Conservation (phyloP, 2,113 vertebrate genomes). For the Grammomys dolichurus region DNA sequence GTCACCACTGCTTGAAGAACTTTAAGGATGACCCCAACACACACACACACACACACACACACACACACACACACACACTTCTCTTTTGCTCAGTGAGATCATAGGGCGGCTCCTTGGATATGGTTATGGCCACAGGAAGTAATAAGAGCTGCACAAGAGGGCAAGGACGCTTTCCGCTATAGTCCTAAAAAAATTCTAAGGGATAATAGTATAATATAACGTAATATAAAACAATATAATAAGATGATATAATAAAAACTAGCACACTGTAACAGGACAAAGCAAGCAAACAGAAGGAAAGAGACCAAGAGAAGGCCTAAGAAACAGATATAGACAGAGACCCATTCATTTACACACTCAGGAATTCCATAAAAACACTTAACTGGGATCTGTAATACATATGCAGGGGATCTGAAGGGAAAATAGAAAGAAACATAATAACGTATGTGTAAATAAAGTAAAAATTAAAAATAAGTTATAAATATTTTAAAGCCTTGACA, state of each 20-base stretch:
- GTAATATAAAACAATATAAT: neutral
- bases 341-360: neutral
- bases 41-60: too few relatives aligned
- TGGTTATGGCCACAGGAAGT: neutral
- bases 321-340: neutral
- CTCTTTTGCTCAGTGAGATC: neutral
- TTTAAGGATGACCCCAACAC: neutral
- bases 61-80: too few relatives aligned
- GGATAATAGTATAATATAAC: neutral
- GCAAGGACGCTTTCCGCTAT: neutral
- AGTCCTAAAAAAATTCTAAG: neutral
- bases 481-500: neutral
- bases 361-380: neutral
- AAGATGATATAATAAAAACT: neutral
- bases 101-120: neutral
- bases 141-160: neutral
- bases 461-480: neutral
- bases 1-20: neutral
- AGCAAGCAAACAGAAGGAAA: neutral
- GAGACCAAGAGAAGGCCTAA: too few relatives aligned
- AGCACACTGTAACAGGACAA: neutral
- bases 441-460: neutral
- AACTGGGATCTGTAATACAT: neutral
- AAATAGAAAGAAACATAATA: neutral
- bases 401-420: neutral